Percentiles rank a stretch among this genome's conserved stretches.
Evolutionary conservation across 2,888 invertebrate species (phyloP).

Genomic region (Latheticus oryzae): DNA sequence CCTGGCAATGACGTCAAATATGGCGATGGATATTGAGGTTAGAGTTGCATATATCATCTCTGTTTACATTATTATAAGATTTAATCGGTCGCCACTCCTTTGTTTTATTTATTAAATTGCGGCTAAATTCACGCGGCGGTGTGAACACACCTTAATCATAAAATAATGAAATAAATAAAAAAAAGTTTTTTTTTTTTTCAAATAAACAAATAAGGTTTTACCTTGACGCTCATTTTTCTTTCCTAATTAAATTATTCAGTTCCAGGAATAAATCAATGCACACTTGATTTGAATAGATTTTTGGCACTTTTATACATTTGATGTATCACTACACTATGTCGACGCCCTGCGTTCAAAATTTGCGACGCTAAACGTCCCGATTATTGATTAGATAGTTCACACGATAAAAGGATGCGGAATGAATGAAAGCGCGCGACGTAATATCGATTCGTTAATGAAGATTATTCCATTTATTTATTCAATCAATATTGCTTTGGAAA

Average conservation of each 20-base stretch:
- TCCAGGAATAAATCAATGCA: too few relatives aligned
- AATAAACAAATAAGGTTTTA: slow-evolving; percentile 30
- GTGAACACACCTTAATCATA: background rate
- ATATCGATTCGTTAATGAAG: slow-evolving; percentile 16
- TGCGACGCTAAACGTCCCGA: slow-evolving; percentile 47
- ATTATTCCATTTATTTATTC: too few relatives aligned
- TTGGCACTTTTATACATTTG: slow-evolving; percentile 10
- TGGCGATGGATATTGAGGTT: slow-evolving; percentile 7
- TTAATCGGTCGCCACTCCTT: too few relatives aligned
- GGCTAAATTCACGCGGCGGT: background rate
- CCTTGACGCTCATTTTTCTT: slow-evolving; percentile 50
- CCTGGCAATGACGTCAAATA: slow-evolving; percentile 11
- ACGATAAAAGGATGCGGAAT: slow-evolving; percentile 3
- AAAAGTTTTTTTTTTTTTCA: slow-evolving; percentile 8
- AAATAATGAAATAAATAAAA: too few relatives aligned
- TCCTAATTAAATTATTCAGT: too few relatives aligned
- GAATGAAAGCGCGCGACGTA: slow-evolving; percentile 13
- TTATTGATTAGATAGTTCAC: slow-evolving; percentile 35
- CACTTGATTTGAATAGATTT: slow-evolving; percentile 1
- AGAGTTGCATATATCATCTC: too few relatives aligned
- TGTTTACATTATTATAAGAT: too few relatives aligned
- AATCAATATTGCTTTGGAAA: too few relatives aligned
- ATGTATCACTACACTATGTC: slow-evolving; percentile 37
- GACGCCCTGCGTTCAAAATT: slow-evolving; percentile 52
- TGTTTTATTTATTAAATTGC: too few relatives aligned